A percentile compares a stretch with the other conserved stretches of the same genome.
Conservation (phyloP, 2,113 vertebrate genomes). For the Manacus vitellinus region DNA sequence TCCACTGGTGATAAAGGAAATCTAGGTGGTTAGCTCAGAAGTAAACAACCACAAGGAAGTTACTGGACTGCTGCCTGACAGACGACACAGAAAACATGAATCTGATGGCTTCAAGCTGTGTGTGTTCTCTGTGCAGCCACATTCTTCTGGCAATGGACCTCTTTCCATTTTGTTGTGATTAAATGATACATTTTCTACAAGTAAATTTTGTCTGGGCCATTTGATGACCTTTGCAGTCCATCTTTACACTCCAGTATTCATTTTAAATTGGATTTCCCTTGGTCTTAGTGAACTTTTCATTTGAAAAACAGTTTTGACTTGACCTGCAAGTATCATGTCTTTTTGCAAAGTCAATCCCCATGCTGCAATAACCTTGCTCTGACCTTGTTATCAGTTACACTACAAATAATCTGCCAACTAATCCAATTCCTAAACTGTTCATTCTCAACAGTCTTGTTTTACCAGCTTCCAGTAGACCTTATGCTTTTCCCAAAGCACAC, state of each 20-base stretch:
- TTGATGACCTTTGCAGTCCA: slow-evolving; percentile 24
- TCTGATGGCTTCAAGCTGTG: background rate
- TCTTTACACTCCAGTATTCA: background rate
- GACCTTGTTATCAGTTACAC: background rate
- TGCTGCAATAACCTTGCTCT: background rate
- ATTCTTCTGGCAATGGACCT: background rate
- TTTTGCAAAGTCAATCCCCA: background rate
- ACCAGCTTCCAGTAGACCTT: background rate
- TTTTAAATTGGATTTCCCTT: slow-evolving; percentile 26
- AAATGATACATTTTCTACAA: slow-evolving; percentile 17
- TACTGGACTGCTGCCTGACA: background rate
- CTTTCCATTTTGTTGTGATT: background rate
- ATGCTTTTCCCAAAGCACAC: background rate
- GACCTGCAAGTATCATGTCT: background rate
- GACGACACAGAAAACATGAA: background rate
- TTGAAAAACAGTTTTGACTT: background rate
- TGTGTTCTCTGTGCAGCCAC: background rate
- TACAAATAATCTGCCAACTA: background rate
- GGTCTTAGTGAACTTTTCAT: background rate
- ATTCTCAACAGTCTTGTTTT: background rate
- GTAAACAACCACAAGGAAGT: background rate
- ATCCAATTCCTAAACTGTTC: background rate
- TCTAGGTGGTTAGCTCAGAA: background rate
- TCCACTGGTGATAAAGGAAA: background rate
- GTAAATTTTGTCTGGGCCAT: background rate